Conservation (phyloP, 2,797 vertebrate genomes). For the Clarias platycephalus region DNA sequence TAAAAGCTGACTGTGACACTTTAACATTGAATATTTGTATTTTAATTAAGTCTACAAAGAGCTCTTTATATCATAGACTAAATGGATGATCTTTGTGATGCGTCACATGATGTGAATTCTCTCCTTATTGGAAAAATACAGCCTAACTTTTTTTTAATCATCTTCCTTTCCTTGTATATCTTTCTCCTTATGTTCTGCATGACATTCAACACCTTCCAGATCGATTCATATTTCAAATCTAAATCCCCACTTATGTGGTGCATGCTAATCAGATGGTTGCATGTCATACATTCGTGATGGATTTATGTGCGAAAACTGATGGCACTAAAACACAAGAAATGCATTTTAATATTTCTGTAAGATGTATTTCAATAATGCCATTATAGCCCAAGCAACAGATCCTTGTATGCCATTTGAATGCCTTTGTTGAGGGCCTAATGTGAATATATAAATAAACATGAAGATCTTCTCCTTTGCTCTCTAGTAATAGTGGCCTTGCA, state of each 20-base stretch:
- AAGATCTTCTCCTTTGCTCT: slow-evolving; percentile 29
- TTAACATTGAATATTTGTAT: neutral
- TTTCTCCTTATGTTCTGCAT: slow-evolving; percentile 17
- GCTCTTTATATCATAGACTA: neutral
- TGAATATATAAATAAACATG: slow-evolving; percentile 29
- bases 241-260: slow-evolving; percentile 36
- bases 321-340: slow-evolving; percentile 4
- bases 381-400: slow-evolving; percentile 22
- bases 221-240: slow-evolving; percentile 26
- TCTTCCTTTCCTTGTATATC: slow-evolving; percentile 17
- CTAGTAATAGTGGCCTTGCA: slow-evolving; percentile 23
- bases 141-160: slow-evolving; percentile 15
- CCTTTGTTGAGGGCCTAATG: slow-evolving; percentile 6
- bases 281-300: slow-evolving; percentile 18
- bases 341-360: slow-evolving; percentile 3
- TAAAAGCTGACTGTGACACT: neutral
- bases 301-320: slow-evolving; percentile 9
- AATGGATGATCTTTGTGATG: neutral
- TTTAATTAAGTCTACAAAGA: slow-evolving; percentile 18
- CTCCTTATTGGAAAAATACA: slow-evolving; percentile 13
- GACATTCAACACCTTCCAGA: slow-evolving; percentile 14
- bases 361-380: slow-evolving; percentile 14
- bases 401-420: slow-evolving; percentile 3
- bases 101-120: neutral
- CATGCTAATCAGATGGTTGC: slow-evolving; percentile 23